A percentile compares a stretch with the other conserved stretches of the same genome.
Conservation (phyloP, 2,888 invertebrate genomes). For the Anagyrus pseudococci region DNA sequence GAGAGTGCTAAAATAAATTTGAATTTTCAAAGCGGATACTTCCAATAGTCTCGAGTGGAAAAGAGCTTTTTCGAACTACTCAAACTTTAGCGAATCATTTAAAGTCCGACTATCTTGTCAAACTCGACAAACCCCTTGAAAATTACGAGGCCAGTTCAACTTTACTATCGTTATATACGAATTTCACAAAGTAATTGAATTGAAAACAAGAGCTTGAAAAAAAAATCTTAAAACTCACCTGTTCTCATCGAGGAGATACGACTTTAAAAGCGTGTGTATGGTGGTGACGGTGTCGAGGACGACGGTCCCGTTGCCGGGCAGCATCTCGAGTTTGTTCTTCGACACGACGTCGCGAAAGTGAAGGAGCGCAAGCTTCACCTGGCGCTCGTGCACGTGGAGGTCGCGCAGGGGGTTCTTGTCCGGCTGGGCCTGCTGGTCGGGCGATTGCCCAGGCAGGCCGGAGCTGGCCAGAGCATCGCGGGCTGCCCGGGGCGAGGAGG, state of each 20-base stretch:
- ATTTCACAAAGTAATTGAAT: too few relatives aligned
- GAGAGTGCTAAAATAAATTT: too few relatives aligned
- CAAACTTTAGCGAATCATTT: too few relatives aligned
- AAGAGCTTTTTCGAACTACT: too few relatives aligned
- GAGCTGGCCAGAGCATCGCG: constrained; percentile 43
- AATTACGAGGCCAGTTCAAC: too few relatives aligned
- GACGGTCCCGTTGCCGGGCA: constrained; percentile 92
- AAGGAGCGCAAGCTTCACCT: constrained; percentile 79
- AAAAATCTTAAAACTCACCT: constrained; percentile 60
- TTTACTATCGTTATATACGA: too few relatives aligned
- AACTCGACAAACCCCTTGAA: too few relatives aligned
- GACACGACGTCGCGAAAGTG: constrained; percentile 93
- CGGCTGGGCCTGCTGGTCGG: constrained; percentile 63
- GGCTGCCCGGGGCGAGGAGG: constrained; percentile 61
- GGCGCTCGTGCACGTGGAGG: constrained; percentile 76
- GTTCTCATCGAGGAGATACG: constrained; percentile 64
- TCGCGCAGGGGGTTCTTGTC: constrained; percentile 73
- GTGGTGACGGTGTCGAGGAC: constrained; percentile 91
- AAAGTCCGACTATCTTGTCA: too few relatives aligned
- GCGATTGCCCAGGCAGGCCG: constrained; percentile 59
- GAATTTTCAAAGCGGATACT: too few relatives aligned
- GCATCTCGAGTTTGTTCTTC: constrained; percentile 90
- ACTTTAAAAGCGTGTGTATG: constrained; percentile 73
- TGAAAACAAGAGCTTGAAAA: too few relatives aligned
- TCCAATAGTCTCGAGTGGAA: too few relatives aligned